Conservation (phyloP, 1,140 invertebrate species). For the Anthonomus grandis region DNA sequence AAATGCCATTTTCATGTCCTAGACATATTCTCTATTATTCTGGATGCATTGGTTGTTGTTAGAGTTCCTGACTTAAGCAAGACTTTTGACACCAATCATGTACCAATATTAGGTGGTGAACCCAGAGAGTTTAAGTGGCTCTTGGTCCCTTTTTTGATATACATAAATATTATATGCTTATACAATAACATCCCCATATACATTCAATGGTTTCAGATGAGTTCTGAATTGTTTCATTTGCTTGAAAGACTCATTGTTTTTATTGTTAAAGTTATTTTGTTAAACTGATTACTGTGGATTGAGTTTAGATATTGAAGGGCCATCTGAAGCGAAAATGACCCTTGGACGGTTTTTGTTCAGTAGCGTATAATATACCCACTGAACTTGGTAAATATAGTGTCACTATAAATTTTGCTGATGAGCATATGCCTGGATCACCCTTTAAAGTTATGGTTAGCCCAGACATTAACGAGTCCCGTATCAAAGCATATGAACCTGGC, state of each 20-base stretch:
- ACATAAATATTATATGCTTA: too few species aligned
- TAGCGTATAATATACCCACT: constrained; percentile 70
- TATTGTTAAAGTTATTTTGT: constrained; percentile 85
- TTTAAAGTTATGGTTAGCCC: constrained; percentile 61
- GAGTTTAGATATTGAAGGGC: constrained; percentile 79
- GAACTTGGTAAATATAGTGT: constrained; percentile 78
- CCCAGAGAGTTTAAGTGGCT: too few species aligned
- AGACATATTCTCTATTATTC: too few species aligned
- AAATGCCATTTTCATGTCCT: too few species aligned
- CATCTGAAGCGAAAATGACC: constrained; percentile 73
- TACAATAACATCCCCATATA: too few species aligned
- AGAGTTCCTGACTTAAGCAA: too few species aligned
- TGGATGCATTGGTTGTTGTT: too few species aligned
- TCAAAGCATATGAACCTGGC: constrained; percentile 75
- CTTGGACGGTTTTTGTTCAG: constrained; percentile 78
- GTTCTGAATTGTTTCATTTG: too few species aligned
- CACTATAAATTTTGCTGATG: constrained; percentile 74
- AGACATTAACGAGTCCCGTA: constrained; percentile 64
- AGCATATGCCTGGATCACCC: constrained; percentile 72
- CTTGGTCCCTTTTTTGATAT: too few species aligned
- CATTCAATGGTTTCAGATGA: too few species aligned
- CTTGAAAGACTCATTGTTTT: constrained; percentile 78
- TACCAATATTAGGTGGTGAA: too few species aligned
- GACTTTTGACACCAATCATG: too few species aligned
- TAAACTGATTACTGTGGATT: constrained; percentile 84